A percentile compares a stretch with the other conserved stretches of the same genome.
These are phyloP conservation scores for Proales similis DNA, from an alignment of 1,140 invertebrate genomes.

Conservation along the genomic window DNA sequence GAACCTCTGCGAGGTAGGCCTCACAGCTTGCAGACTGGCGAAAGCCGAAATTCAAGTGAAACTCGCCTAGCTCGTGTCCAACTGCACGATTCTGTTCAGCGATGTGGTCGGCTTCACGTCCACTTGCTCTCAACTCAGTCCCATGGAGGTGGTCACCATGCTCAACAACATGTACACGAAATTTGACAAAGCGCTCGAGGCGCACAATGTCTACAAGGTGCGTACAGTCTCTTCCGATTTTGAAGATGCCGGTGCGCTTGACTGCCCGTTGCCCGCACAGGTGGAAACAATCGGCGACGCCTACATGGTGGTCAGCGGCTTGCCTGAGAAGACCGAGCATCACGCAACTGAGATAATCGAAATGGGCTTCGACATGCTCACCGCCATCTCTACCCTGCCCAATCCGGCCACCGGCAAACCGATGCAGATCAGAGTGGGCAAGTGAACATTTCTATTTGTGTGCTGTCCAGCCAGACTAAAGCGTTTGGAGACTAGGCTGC, in stretches of 20 bases:
- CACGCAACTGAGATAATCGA: slow-evolving; percentile 48
- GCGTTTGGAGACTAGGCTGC: background rate
- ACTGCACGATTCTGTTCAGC: slow-evolving; percentile 86
- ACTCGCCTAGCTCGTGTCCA: slow-evolving; percentile 78
- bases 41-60: slow-evolving; percentile 3
- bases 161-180: slow-evolving; percentile 63
- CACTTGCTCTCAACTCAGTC: slow-evolving; percentile 85
- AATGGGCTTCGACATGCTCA: slow-evolving; percentile 63
- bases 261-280: slow-evolving; percentile 58
- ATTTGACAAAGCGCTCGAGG: slow-evolving; percentile 69
- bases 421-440: slow-evolving; percentile 78
- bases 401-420: slow-evolving; percentile 82
- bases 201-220: slow-evolving; percentile 88
- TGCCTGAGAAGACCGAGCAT: slow-evolving; percentile 44
- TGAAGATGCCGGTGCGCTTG: too few species aligned
- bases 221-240: slow-evolving; percentile 9
- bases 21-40: slow-evolving; percentile 39
- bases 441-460: slow-evolving; percentile 29
- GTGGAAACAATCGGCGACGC: slow-evolving; percentile 94
- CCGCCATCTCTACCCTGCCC: slow-evolving; percentile 77
- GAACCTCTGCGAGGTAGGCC: slow-evolving; percentile 89
- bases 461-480: background rate
- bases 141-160: slow-evolving; percentile 93
- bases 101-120: slow-evolving; percentile 94
- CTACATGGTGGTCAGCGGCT: slow-evolving; percentile 70